These are phyloP conservation scores for Pluvialis apricaria DNA, from an alignment of 2,113 vertebrate genomes.

Conservation along the genomic window DNA sequence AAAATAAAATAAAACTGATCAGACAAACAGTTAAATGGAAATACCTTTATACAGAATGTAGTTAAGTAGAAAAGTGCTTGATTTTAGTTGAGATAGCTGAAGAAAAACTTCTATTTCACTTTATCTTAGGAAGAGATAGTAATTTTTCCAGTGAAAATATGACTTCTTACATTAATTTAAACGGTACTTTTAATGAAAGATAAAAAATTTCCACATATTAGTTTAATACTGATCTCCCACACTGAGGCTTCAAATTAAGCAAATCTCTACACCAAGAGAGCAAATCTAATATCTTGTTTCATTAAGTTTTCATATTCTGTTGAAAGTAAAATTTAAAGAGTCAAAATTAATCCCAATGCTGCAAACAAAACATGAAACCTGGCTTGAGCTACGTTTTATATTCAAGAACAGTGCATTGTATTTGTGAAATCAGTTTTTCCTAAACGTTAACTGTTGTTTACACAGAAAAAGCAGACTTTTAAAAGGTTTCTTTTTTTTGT, in stretches of 20 bases:
- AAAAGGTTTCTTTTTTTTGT: not conserved
- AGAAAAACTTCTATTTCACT: not conserved
- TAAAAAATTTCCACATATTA: not conserved
- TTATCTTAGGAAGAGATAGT: fast-evolving
- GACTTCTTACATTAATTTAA: not conserved
- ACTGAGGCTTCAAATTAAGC: not conserved
- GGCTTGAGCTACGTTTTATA: not conserved
- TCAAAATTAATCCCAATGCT: not conserved
- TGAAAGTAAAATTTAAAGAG: not conserved
- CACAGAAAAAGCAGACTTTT: not conserved
- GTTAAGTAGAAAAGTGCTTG: not conserved
- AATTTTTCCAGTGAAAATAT: not conserved
- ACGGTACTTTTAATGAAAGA: not conserved
- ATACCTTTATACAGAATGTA: fast-evolving
- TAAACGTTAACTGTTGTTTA: not conserved
- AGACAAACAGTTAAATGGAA: not conserved
- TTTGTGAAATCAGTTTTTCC: not conserved
- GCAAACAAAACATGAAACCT: not conserved
- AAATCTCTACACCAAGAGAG: not conserved
- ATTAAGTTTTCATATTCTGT: not conserved
- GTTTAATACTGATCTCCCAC: not conserved
- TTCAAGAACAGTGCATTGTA: fast-evolving
- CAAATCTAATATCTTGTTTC: not conserved
- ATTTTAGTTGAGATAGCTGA: not conserved
- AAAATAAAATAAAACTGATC: not conserved